Base-by-base conservation (phyloP, 2,113 vertebrate genomes). In the Zosterops pallidus region DNA sequence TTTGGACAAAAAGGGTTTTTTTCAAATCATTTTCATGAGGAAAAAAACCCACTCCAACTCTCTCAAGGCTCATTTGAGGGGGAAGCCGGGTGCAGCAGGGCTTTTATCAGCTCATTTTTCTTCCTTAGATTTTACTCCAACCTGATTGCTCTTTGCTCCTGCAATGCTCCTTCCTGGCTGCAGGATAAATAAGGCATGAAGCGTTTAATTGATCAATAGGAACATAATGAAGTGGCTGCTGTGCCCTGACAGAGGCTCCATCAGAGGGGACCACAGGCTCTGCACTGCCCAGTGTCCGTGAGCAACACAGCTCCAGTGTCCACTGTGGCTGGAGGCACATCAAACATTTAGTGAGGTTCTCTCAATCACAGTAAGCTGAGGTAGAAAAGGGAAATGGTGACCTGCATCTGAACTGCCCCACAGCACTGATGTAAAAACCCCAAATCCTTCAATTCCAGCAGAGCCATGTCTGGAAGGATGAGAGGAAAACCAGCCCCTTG, bases 81-180 rank as follows among this genome's bases (percentile, higher is more conserved):
- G 33, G 77, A 83, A 93, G 84, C 41, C 3, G 1, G 46, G 92
- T 5, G 2, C 31, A 89, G 69, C 77, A 9, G n/a, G 63, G 72
- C 26, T 74, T 90, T 80, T 42, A 74, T 33, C 89, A 55, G 72
- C 86, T 91, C 95, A 70, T 92, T 95, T 96, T 95, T 92, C 93
- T 94, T 95, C 83, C 84, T 95, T 71, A 89, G 86, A 11, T 67
- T 86, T 81, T 14, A 63, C 77, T 63, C 77, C 44, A 70, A 59
- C 33, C 42, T 6, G n/a, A 35, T 53, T 75, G 82, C 9, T 88
- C 68, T 70, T 59, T 46, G 71, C 11, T 76, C 69, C 62, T 56
- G 63, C 82, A 55, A 39, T 5, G 25, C 68, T 79, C 80, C 57
- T 71, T 55, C 64, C 72, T 39, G 49, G n/a, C 50, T 14, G 60